These are phyloP conservation scores for Nannoperca obscura DNA, from an alignment of 2,797 vertebrate species.

Conservation along the genomic window DNA sequence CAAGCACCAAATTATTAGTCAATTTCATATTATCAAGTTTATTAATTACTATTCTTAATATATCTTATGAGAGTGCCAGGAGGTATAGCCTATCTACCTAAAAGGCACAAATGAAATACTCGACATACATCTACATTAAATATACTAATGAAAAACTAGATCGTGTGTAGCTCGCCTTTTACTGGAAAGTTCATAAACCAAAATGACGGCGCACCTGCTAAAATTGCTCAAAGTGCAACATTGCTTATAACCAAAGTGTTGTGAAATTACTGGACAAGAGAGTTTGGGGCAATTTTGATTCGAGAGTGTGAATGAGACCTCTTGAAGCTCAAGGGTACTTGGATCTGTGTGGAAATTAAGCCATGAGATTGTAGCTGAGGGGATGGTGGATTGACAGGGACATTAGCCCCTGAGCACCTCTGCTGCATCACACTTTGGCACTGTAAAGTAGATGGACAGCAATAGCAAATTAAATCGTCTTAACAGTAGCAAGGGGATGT, in stretches of 20 bases:
- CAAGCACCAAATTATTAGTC: constrained; percentile 80
- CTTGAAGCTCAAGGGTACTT: constrained; percentile 76
- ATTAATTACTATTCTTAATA: constrained; percentile 84
- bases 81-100: constrained; percentile 72
- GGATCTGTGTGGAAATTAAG: constrained; percentile 77
- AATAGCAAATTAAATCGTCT: constrained; percentile 79
- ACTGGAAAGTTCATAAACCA: constrained; percentile 34
- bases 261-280: constrained; percentile 69
- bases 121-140: constrained; percentile 70
- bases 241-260: constrained; percentile 67
- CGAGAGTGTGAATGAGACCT: constrained; percentile 75
- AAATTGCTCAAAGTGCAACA: constrained; percentile 60
- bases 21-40: constrained; percentile 80
- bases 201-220: constrained; percentile 38
- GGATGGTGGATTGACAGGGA: constrained; percentile 69
- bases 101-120: constrained; percentile 63
- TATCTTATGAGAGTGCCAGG: constrained; percentile 73
- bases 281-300: constrained; percentile 75
- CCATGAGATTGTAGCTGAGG: constrained; percentile 70
- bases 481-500: constrained; percentile 69
- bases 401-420: constrained; percentile 74
- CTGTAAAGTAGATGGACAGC: constrained; percentile 68
- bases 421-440: constrained; percentile 56
- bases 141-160: constrained; percentile 63
- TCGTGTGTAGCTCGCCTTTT: constrained; percentile 30